Base-by-base conservation (phyloP, 2,113 vertebrate species). In the Hippocampus comes region DNA sequence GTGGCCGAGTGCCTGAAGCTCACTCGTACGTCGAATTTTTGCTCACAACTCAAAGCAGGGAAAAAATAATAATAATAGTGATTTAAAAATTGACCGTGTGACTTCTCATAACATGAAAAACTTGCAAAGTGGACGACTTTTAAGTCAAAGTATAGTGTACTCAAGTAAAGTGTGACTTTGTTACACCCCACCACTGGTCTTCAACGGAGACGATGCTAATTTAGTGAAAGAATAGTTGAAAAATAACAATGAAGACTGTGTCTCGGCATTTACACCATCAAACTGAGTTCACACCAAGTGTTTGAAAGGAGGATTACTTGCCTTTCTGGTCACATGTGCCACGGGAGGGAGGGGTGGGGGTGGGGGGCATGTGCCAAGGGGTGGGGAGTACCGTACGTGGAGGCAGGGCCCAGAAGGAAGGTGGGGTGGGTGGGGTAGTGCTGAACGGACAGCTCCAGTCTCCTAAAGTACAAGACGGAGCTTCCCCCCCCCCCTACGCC, bases 401-500 rank as follows among this genome's bases (percentile, higher is more conserved):
- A 41, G 15, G 67, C 27, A 55, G 75, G 63, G 60, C 70, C 75
- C 67, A 84, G 77, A 76, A 68, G 65, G 79, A 60, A 63, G 42
- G 3, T 11, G 63, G 59, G 60, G 66, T 70, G 56, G 69, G 55
- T 63, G 48, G 91, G 68, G 91, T 92, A 93, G 95, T 95, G 94
- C 95, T 96, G 94, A 95, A 94, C 82, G 94, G 93, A 95, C 94
- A 95, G 94, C 94, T 95, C 94, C 82, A 70, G 11, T 64, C 82
- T 77, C 86, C 88, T 89, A 87, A 90, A 89, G 84, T 88, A 38
- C 74, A 74, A 83, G 78, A 51, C 82, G 82, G 79, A 86, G 75
- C 69, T 64, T 49, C 57, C 70, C 72, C 11, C 79, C 78, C 12
- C 21, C 38, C 86, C 43, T 1, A 46, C 12, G 82, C 63, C 78